phyloP scores from a whole-genome alignment of 1,140 invertebrate species.

The Araneus ventricosus region DNA sequence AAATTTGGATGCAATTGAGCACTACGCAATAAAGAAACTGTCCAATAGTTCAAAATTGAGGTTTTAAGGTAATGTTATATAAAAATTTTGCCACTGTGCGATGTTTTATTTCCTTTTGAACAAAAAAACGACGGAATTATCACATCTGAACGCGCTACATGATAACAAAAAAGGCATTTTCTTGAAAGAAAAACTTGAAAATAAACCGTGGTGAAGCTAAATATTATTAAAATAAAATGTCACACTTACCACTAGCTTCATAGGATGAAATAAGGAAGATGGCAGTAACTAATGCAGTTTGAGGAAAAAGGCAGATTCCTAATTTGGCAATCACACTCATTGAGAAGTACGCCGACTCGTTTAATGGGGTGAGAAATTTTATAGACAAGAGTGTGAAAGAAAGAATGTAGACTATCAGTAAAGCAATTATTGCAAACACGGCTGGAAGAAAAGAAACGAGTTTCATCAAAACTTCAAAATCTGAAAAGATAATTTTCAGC shows the following conservation, averaged over 20 bases:
- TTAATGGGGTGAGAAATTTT: neutral
- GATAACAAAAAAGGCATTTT: too few relatives aligned
- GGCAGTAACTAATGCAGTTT: slow-evolving; percentile 5
- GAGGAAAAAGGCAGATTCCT: slow-evolving; percentile 47
- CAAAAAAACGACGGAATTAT: too few relatives aligned
- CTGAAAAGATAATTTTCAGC: neutral
- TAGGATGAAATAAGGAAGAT: slow-evolving; percentile 3
- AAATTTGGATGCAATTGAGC: too few relatives aligned
- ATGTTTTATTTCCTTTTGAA: too few relatives aligned
- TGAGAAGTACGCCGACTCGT: neutral
- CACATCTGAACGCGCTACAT: too few relatives aligned
- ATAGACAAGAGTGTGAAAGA: neutral
- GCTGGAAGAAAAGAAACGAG: neutral
- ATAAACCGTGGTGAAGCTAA: too few relatives aligned
- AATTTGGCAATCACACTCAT: neutral
- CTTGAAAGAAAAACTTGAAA: too few relatives aligned
- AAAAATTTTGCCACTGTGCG: too few relatives aligned
- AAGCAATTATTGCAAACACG: neutral
- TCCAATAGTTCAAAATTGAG: too few relatives aligned
- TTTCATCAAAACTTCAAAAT: neutral
- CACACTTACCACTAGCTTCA: slow-evolving; percentile 46
- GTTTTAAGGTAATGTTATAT: too few relatives aligned
- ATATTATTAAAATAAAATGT: too few relatives aligned
- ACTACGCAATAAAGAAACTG: too few relatives aligned
- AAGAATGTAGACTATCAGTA: slow-evolving; percentile 15